Base-by-base conservation (phyloP, 2,797 vertebrate species). In the Platyrinchus mystaceus region DNA sequence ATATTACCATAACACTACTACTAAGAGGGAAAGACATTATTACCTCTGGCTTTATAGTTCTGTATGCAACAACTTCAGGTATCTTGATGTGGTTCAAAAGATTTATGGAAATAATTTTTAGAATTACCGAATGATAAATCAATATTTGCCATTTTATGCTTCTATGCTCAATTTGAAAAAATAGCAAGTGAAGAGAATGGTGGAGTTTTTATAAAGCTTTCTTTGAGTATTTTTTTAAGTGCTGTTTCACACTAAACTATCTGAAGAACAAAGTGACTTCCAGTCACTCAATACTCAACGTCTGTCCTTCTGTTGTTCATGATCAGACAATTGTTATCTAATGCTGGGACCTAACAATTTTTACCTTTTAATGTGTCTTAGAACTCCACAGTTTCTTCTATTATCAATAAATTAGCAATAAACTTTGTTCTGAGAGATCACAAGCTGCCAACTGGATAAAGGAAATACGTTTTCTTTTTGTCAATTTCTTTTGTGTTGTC, bases 181-280 rank as follows among this genome's bases (percentile, higher is more conserved):
- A 66, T 34, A 89, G 56, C 60, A 94, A 96, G 64, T 88, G 27
- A 96, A 95, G 81, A 85, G 18, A 76, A 79, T 26, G 18, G 59
- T 83, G 58, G 39, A 60, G 4, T 0, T 1, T 82, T 94, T 95
- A 92, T 55, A 84, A 94, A 92, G 50, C 43, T 93, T 91, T 89
- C 53, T 84, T 94, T 93, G 74, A 41, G 4, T 75, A 75, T 91
- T 96, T 87, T 94, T 83, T 44, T 81, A 47, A 92, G 70, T 88
- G 56, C 12, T 80, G n/a, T 91, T 84, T 60, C 80, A 84, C 62
- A 80, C 23, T 62, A 49, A 85, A 47, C 11, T 55, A 53, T 30
- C 75, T 88, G 70, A 94, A 94, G 83, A 89, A 67, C n/a, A 79
- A 95, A 93, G n/a, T 87, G 59, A 90, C 21, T 95, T 84, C 69